Base-by-base conservation (phyloP, 2,888 invertebrate genomes). In the Synergus umbraculus region DNA sequence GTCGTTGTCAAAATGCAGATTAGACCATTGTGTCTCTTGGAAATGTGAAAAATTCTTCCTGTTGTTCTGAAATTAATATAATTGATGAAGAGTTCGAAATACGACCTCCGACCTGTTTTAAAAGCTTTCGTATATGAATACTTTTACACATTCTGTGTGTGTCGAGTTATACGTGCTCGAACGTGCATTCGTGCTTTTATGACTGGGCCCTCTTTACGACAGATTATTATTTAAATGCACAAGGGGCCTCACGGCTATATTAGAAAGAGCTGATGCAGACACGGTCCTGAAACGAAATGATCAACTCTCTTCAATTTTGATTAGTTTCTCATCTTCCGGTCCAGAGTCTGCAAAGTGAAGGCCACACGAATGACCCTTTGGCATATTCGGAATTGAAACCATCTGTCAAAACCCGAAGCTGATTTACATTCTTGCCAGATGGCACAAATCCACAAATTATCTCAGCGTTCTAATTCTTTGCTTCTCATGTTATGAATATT, bases 201-300 rank as follows among this genome's bases (percentile, higher is more conserved):
- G 85, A 37, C 54, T 87, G 81, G 84, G 83, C 83, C 83, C 84
- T 85, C 82, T 87, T 88, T 88, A 87, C 87, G 84, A 84, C 85
- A 86, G 83, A 88, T 89, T 89, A 89, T 89, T 89, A 89, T 89
- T 89, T 87, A 87, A 88, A 89, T 87, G 86, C 86, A 84, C 82
- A 81, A 81, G 77, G 83, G 83, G 76, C 79, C 83, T 79, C 77
- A 63, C 78, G 78, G 77, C 54, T 73, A n/a, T 73, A 73, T 73
- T 41, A 43, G n/a, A 66, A 66, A 44, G n/a, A n/a, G 15, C 43
- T 66, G 43, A n/a, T 10, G 37, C 37, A 37, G 29, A 54, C 54
- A 29, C 37, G 37, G 49, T 15, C 37, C 22, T n/a, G 54, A 41
- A 73, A 29, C 37, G 73, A 73, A 37, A 73, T 73, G 49, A 73